These are phyloP conservation scores for Oncorhynchus nerka DNA, from an alignment of 2,113 vertebrate species.

Conservation along the genomic window DNA sequence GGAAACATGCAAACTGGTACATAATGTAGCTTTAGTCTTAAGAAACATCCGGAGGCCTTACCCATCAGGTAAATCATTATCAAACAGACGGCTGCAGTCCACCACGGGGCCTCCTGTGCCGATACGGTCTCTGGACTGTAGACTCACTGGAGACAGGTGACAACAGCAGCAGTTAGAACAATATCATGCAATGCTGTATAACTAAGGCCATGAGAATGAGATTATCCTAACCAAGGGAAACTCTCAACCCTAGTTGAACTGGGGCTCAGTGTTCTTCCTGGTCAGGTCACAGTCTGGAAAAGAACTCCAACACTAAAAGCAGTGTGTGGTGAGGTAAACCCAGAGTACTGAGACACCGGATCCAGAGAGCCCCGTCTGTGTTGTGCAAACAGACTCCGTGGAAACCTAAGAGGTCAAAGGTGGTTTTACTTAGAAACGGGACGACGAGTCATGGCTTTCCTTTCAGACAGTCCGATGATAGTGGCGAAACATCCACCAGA, in stretches of 20 bases:
- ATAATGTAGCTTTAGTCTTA: neutral
- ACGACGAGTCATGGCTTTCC: neutral
- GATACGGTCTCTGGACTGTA: slow-evolving; percentile 94
- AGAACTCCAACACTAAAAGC: too few relatives aligned
- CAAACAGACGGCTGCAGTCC: slow-evolving; percentile 93
- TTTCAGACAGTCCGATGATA: neutral
- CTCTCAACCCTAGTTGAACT: too few relatives aligned
- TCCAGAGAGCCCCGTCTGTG: too few relatives aligned
- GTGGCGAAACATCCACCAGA: slow-evolving; percentile 1
- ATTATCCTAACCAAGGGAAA: too few relatives aligned
- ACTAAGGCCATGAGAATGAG: too few relatives aligned
- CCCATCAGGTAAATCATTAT: slow-evolving; percentile 95
- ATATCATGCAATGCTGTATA: too few relatives aligned
- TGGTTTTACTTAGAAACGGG: neutral
- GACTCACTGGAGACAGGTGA: slow-evolving; percentile 78
- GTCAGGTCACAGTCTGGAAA: too few relatives aligned
- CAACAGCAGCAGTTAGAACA: neutral
- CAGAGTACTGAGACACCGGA: too few relatives aligned
- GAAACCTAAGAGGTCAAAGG: neutral
- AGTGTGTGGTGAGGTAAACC: too few relatives aligned
- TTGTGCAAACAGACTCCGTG: neutral
- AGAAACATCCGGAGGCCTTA: slow-evolving; percentile 61
- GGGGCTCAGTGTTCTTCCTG: too few relatives aligned
- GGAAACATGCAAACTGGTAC: neutral
- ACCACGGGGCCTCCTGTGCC: slow-evolving; percentile 92